Base-by-base conservation (phyloP, 2,888 invertebrate genomes). In the Liodrosophila aerea region DNA sequence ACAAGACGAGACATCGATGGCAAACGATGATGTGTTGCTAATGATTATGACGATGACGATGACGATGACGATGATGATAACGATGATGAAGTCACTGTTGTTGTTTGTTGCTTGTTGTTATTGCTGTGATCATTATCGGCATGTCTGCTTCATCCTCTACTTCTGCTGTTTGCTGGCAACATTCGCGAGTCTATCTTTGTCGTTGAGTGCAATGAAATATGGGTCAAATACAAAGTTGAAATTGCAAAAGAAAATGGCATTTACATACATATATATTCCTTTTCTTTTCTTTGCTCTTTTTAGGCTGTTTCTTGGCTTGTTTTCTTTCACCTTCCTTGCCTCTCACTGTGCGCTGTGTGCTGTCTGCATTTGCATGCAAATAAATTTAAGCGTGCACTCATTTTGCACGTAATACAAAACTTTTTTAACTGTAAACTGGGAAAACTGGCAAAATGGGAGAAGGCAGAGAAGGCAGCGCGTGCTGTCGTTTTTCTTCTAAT, bases 321-420 rank as follows among this genome's bases (percentile, higher is more conserved):
- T 29, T 54, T 30, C 18, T 27, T 47, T 41, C 46, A 56, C 47
- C 39, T 43, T 49, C 30, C n/a, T n/a, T 22, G 41, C 31, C 31
- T 8, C 29, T 29, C 22, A 7, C 22, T 4, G 33, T n/a, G n/a
- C n/a, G 11, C 33, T 31, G 11, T 1, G 7, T 16, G 33, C 5
- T 37, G 9, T 36, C 15, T 39, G 29, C 39, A 60, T 66, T 65
- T 33, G 45, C 52, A 59, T 64, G 71, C 57, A 70, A 77, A 81
- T 75, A 80, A 78, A 77, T 76, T 76, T 74, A 68, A 73, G 62
- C 66, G 50, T 65, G 62, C 67, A 53, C 75, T 64, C 67, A 75
- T 75, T 78, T 75, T 64, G 78, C 81, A 78, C 77, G 81, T 81
- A 78, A 76, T 75, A 70, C 75, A 66, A 70, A 76, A 70, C 66